phyloP scores from a whole-genome alignment of 2,113 vertebrate genomes.

The Pampusana beccarii region DNA sequence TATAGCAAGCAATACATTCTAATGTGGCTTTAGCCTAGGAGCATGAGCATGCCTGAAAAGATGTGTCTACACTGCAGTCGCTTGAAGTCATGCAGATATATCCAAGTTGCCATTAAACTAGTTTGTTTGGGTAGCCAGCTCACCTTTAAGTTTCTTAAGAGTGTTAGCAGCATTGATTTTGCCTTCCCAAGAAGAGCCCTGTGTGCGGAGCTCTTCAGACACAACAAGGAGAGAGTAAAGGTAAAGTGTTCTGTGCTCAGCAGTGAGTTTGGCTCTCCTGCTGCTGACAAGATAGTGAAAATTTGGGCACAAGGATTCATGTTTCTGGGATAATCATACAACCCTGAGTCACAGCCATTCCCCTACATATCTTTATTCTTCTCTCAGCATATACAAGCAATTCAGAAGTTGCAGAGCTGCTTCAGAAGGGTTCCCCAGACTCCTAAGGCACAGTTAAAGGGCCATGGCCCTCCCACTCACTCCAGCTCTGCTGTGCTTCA shows the following conservation, averaged over 20 bases:
- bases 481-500: not conserved
- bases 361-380: not conserved
- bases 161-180: not conserved
- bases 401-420: not conserved
- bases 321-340: not conserved
- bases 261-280: not conserved
- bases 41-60: not conserved
- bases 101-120: not conserved
- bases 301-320: not conserved
- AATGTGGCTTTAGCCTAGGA: not conserved
- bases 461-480: rapidly evolving
- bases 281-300: not conserved
- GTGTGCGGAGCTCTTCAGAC: not conserved
- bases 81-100: not conserved
- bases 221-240: not conserved
- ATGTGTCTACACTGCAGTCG: not conserved
- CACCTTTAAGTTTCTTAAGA: not conserved
- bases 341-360: not conserved
- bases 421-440: not conserved
- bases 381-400: not conserved
- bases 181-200: not conserved
- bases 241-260: not conserved
- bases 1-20: not conserved
- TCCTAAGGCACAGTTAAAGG: not conserved
- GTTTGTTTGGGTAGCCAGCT: not conserved